phyloP scores from a whole-genome alignment of 2,113 vertebrate species.

The Thamnaconus septentrionalis region DNA sequence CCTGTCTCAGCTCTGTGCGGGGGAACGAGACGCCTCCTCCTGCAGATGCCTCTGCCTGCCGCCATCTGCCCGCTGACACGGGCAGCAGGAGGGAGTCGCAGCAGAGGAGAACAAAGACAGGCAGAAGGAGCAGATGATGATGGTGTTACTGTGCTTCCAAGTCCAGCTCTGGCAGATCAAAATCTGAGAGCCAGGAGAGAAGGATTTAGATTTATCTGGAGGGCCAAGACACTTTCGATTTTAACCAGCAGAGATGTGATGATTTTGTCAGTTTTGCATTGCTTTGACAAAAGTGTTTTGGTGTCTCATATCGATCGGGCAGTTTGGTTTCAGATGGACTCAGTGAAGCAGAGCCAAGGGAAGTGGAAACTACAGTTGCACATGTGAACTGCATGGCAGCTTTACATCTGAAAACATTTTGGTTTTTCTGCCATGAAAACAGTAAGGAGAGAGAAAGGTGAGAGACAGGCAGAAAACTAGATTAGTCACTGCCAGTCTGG shows the following conservation, averaged over 20 bases:
- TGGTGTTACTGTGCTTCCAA: conserved; percentile 26
- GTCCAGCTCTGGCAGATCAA: conserved; percentile 16
- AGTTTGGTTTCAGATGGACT: no score
- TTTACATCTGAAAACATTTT: no score
- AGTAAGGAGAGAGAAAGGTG: no score
- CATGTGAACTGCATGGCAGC: no score
- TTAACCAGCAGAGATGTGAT: no score
- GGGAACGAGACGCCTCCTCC: conserved; percentile 33
- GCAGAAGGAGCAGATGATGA: conserved; percentile 10
- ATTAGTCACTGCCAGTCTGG: no score
- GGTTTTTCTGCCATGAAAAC: no score
- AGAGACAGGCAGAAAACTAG: no score
- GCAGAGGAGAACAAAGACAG: conserved; percentile 5
- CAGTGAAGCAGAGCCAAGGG: conserved; percentile 8
- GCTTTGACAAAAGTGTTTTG: conserved; percentile 18
- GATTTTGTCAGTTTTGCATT: no score
- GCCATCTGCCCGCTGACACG: conserved; percentile 57
- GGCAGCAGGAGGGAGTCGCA: conserved; percentile 4
- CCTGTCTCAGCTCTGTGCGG: conserved; percentile 55
- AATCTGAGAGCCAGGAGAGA: conserved; percentile 6
- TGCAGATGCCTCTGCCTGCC: conserved; percentile 41
- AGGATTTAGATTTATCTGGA: conserved; percentile 26
- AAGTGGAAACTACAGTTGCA: no score
- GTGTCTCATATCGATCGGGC: no score
- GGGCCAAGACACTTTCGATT: neutral